phyloP scores from a whole-genome alignment of 1,140 invertebrate genomes.

The Eumaeus atala region DNA sequence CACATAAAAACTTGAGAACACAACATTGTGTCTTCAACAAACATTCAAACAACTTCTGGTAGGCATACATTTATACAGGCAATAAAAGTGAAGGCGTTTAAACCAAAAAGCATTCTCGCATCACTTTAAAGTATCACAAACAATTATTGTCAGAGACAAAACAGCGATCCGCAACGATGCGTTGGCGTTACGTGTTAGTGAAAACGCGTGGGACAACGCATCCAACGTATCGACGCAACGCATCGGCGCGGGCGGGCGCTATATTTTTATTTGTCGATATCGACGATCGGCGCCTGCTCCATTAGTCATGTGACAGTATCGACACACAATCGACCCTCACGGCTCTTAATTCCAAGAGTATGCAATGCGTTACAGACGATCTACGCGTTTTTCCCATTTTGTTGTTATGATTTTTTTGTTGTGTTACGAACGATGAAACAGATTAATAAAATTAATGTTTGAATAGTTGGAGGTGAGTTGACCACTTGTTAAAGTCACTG shows the following conservation, averaged over 20 bases:
- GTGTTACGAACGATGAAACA: slow-evolving; percentile 28
- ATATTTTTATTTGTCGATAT: slow-evolving; percentile 69
- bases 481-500: background rate
- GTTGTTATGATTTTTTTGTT: slow-evolving; percentile 25
- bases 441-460: slow-evolving; percentile 25
- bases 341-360: slow-evolving; percentile 55
- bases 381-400: slow-evolving; percentile 29
- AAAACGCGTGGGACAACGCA: slow-evolving; percentile 5
- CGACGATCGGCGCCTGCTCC: slow-evolving; percentile 65
- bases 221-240: slow-evolving; percentile 15
- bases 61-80: no score
- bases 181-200: slow-evolving; percentile 6
- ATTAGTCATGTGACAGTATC: slow-evolving; percentile 72
- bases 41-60: background rate
- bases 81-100: background rate
- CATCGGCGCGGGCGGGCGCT: slow-evolving; percentile 35
- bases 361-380: slow-evolving; percentile 68
- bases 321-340: slow-evolving; percentile 58
- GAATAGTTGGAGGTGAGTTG: background rate
- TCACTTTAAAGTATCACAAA: background rate
- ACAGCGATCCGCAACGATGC: background rate
- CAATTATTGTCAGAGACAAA: background rate
- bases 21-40: background rate
- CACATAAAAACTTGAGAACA: background rate
- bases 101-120: background rate